phyloP scores from a whole-genome alignment of 1,140 invertebrate genomes.

The Drosophila persimilis region DNA sequence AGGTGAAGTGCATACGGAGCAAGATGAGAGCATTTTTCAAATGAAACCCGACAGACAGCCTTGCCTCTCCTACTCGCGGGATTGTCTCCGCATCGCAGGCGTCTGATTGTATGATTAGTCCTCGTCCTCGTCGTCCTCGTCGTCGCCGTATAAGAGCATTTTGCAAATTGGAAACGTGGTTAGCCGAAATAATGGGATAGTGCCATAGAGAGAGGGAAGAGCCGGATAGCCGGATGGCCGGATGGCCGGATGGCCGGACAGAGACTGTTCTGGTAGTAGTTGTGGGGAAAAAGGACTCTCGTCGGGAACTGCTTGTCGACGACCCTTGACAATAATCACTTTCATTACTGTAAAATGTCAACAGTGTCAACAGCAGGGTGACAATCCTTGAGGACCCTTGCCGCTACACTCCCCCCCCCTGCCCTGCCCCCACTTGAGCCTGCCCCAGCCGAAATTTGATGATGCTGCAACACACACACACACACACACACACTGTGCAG shows the following conservation, averaged over 20 bases:
- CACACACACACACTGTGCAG: neutral
- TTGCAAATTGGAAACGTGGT: constrained; percentile 44
- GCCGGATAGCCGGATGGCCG: neutral
- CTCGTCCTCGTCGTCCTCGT: no score
- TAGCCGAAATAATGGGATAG: neutral
- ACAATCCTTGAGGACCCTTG: constrained; percentile 41
- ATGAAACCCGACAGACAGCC: constrained; percentile 53
- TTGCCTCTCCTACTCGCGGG: neutral
- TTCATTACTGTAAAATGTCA: constrained; percentile 72
- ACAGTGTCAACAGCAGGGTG: constrained; percentile 57
- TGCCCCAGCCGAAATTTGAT: constrained; percentile 61
- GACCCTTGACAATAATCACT: constrained; percentile 77
- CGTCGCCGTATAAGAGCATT: no score
- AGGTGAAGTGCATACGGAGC: constrained; percentile 51
- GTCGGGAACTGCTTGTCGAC: constrained; percentile 33
- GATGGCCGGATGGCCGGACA: neutral
- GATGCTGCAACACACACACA: constrained; percentile 50
- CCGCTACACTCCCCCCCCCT: constrained; percentile 1
- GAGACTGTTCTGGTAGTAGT: no score
- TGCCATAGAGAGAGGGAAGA: neutral
- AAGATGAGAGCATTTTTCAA: constrained; percentile 54
- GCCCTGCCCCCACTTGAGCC: constrained; percentile 9
- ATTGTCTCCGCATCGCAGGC: constrained; percentile 28
- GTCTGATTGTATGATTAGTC: constrained; percentile 55
- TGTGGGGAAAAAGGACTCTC: no score